A percentile compares a stretch with the other conserved stretches of the same genome.
Evolutionary conservation across 1,140 invertebrate species (phyloP).

Genomic region (Caenorhabditis inopinata): DNA sequence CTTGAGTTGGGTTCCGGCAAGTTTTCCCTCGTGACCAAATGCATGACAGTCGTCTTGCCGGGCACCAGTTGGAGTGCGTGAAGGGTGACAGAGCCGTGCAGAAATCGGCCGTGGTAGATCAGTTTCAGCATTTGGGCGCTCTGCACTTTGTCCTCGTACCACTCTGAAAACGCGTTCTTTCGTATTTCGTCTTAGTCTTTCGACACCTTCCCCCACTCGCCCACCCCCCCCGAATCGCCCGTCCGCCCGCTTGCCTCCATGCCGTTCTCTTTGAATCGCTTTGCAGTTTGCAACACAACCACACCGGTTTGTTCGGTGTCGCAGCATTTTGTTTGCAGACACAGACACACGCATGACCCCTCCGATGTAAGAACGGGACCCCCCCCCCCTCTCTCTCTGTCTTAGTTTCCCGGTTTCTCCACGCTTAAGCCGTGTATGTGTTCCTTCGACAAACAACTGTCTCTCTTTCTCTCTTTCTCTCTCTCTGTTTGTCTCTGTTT

Average conservation of each 20-base stretch:
- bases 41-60: conserved; percentile 98
- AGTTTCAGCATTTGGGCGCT: conserved; percentile 94
- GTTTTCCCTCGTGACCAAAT: conserved; percentile 96
- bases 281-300: background rate
- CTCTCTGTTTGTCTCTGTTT: too few species aligned
- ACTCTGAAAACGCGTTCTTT: conserved; percentile 74
- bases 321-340: conserved; percentile 36
- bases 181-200: too few species aligned
- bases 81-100: conserved; percentile 95
- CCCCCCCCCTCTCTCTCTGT: background rate
- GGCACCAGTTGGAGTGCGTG: conserved; percentile 86
- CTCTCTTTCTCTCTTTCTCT: background rate
- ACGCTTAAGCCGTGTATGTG: background rate
- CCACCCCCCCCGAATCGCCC: too few species aligned
- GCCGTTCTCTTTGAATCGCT: background rate
- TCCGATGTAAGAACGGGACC: background rate
- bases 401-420: background rate
- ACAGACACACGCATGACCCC: background rate
- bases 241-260: too few species aligned
- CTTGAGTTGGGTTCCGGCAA: conserved; percentile 97
- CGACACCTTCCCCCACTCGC: too few species aligned
- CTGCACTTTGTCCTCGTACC: conserved; percentile 88
- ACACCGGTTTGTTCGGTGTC: background rate
- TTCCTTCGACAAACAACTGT: conserved; percentile 25
- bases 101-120: conserved; percentile 97